Evolutionary conservation across 2,888 invertebrate genomes (phyloP).

Genomic region (Allolobophora icterica): DNA sequence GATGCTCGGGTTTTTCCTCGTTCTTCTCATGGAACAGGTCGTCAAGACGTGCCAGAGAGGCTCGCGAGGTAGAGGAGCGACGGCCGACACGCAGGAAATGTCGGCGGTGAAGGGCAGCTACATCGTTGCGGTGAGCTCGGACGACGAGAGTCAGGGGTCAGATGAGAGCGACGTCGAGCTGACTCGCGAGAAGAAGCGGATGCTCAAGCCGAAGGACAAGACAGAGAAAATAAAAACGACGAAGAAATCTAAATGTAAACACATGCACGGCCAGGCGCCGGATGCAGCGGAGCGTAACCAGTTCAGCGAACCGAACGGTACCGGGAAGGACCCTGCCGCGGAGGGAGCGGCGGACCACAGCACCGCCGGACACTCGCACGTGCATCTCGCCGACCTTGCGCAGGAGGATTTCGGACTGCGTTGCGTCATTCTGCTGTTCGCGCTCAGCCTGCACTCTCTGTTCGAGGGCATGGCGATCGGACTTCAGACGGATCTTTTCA

Average conservation of each 20-base stretch:
- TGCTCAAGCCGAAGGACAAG: conserved; percentile 20
- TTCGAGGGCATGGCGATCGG: conserved; percentile 65
- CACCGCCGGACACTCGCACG: neutral
- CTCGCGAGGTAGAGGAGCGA: neutral
- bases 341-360: neutral
- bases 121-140: conserved; percentile 28
- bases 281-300: neutral
- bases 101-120: neutral
- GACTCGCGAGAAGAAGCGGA: neutral
- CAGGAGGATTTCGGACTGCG: conserved; percentile 46
- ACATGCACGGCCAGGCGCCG: neutral
- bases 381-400: neutral
- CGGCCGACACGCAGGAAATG: conserved; percentile 29
- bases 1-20: conserved; percentile 60
- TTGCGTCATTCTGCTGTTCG: conserved; percentile 57
- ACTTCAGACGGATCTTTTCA: conserved; percentile 55
- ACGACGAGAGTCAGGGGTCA: neutral
- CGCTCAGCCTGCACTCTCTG: conserved; percentile 61
- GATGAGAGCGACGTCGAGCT: conserved; percentile 30
- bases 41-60: conserved; percentile 43
- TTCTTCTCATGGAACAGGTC: conserved; percentile 58
- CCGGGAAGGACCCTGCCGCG: neutral
- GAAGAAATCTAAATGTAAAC: neutral
- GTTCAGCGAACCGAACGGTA: neutral
- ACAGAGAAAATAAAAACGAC: neutral